phyloP scores from a whole-genome alignment of 37 sponge, comb jelly and placozoan genomes.

The Ephydatia muelleri region DNA sequence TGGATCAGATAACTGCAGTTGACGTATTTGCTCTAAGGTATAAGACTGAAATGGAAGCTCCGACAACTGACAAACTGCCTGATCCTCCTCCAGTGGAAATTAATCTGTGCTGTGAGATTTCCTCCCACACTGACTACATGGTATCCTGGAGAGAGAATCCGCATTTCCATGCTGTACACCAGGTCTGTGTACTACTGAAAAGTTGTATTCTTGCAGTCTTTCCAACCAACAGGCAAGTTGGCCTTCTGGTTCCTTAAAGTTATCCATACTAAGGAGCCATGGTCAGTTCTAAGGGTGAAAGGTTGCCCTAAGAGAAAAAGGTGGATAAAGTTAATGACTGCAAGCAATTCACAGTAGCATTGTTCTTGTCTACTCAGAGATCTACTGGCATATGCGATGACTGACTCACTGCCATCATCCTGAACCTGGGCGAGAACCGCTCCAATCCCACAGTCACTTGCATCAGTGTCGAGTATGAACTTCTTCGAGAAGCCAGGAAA shows the following conservation, averaged over 20 bases:
- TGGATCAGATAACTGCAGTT: not conserved
- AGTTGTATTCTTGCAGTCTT: not conserved
- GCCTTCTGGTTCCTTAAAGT: not conserved
- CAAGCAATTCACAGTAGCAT: constrained; percentile 3
- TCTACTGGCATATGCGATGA: not conserved
- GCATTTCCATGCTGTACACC: not conserved
- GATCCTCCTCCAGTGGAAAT: not conserved
- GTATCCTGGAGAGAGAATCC: not conserved
- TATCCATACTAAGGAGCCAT: not conserved
- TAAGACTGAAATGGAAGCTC: not conserved
- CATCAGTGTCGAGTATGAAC: constrained; percentile 6
- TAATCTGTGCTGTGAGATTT: not conserved
- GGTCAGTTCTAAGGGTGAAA: not conserved
- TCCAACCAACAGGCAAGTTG: not conserved
- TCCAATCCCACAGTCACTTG: not conserved
- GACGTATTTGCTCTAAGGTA: not conserved
- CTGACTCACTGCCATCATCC: constrained; percentile 4
- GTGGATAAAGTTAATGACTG: not conserved
- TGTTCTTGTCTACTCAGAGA: not conserved
- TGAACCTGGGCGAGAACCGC: constrained; percentile 11
- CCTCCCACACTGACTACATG: not conserved
- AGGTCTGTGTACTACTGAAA: not conserved
- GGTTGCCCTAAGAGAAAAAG: not conserved
- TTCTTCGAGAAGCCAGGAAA: not conserved
- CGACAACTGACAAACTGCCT: not conserved